phyloP scores from a whole-genome alignment of 1,140 invertebrate genomes.

The Cyclargus thomasi region DNA sequence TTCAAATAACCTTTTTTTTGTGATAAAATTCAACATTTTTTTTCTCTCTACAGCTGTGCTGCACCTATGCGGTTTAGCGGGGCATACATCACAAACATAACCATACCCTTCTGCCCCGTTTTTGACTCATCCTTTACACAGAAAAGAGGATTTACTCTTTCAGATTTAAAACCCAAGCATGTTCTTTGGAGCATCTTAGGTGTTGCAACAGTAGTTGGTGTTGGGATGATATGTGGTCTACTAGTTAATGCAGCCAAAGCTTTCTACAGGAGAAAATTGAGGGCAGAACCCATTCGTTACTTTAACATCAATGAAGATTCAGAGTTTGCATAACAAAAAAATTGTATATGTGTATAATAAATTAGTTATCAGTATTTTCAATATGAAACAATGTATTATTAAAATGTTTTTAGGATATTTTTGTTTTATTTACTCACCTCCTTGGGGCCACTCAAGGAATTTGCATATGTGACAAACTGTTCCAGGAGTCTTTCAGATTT shows the following conservation, averaged over 20 bases:
- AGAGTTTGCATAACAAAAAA: constrained; percentile 43
- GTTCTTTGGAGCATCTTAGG: constrained; percentile 61
- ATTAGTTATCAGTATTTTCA: constrained; percentile 21
- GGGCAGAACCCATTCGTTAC: constrained; percentile 53
- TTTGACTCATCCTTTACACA: constrained; percentile 48
- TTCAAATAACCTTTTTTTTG: not conserved
- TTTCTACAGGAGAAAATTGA: constrained; percentile 50
- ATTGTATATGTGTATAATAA: constrained; percentile 26
- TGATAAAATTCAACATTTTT: not conserved
- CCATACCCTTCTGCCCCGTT: constrained; percentile 50
- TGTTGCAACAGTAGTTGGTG: constrained; percentile 47
- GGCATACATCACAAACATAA: constrained; percentile 58
- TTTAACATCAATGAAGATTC: constrained; percentile 54
- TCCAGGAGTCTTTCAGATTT: constrained; percentile 77
- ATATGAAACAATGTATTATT: constrained; percentile 24
- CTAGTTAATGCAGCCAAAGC: constrained; percentile 50
- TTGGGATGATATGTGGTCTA: constrained; percentile 57
- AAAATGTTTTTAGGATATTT: constrained; percentile 7
- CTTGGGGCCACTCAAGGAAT: constrained; percentile 72
- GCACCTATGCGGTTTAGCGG: constrained; percentile 62
- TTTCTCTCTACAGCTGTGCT: constrained; percentile 58
- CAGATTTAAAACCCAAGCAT: constrained; percentile 57
- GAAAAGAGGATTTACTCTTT: constrained; percentile 45
- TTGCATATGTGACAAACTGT: constrained; percentile 76
- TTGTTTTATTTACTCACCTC: constrained; percentile 61